Percentiles rank a stretch among this genome's conserved stretches.
Evolutionary conservation across 2,888 invertebrate genomes (phyloP).

Genomic region (Drosophila diplacantha): DNA sequence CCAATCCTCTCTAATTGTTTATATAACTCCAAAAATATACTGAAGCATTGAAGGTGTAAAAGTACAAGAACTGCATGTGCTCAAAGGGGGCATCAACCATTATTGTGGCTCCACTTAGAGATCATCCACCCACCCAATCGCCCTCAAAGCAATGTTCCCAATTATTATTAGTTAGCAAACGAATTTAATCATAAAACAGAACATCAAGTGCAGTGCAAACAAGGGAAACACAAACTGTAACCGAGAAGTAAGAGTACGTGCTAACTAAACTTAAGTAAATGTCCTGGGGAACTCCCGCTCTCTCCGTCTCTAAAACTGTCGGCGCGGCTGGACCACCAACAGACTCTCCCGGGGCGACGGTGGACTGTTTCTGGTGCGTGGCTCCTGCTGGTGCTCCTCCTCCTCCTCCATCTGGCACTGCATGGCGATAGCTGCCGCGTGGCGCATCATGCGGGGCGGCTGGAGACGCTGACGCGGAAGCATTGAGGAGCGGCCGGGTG

Average conservation of each 20-base stretch:
- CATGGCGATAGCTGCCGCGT: background rate
- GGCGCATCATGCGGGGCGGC: slow-evolving; percentile 7
- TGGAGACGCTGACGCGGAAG: slow-evolving; percentile 27
- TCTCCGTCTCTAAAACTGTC: slow-evolving; percentile 1
- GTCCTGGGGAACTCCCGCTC: background rate
- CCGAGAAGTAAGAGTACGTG: slow-evolving; percentile 3
- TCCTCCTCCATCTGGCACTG: slow-evolving; percentile 1
- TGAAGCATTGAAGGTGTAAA: background rate
- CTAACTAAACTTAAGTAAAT: slow-evolving; percentile 15
- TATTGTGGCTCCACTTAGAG: background rate
- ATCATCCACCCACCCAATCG: background rate
- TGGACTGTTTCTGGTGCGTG: background rate
- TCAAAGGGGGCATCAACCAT: too few species aligned
- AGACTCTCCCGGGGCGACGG: slow-evolving; percentile 18
- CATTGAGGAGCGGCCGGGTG: slow-evolving; percentile 45
- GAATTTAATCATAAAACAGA: slow-evolving; percentile 11
- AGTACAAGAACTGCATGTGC: background rate
- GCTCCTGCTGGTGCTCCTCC: background rate
- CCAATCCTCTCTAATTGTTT: background rate
- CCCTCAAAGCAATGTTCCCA: background rate
- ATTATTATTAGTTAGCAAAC: slow-evolving; percentile 5
- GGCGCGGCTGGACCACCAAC: slow-evolving; percentile 7
- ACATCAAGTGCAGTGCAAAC: background rate
- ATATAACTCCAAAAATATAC: slow-evolving; percentile 14
- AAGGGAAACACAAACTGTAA: background rate